Conservation (phyloP, 2,888 invertebrate species). For the Scaptomyza caliginosa region DNA sequence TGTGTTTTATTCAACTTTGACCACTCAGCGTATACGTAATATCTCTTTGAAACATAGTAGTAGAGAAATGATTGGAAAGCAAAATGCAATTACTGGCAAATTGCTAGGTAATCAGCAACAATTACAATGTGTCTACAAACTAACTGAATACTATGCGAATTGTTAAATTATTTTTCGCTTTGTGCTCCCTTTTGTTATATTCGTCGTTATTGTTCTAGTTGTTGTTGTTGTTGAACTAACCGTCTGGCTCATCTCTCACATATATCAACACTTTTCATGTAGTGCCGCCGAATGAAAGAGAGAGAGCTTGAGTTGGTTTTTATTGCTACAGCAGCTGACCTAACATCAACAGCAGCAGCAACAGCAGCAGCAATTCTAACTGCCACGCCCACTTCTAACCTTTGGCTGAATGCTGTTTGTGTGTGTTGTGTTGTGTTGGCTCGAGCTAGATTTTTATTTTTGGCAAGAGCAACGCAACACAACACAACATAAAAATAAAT, state of each 20-base stretch:
- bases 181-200: neutral
- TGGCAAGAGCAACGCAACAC: conserved; percentile 62
- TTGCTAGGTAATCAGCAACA: conserved; percentile 51
- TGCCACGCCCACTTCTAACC: conserved; percentile 30
- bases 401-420: conserved; percentile 53
- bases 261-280: conserved; percentile 71
- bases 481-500: conserved; percentile 78
- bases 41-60: conserved; percentile 2
- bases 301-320: conserved; percentile 40
- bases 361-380: neutral
- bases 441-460: conserved; percentile 38
- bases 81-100: conserved; percentile 39
- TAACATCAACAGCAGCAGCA: conserved; percentile 22
- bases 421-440: conserved; percentile 58
- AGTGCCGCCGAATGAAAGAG: conserved; percentile 37
- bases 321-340: conserved; percentile 71
- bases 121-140: conserved; percentile 45
- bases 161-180: conserved; percentile 25
- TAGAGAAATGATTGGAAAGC: conserved; percentile 12
- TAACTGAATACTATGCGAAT: conserved; percentile 15
- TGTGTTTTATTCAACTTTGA: neutral
- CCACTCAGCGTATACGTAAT: conserved; percentile 3
- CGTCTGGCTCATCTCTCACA: conserved; percentile 55
- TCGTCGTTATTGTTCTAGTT: neutral
- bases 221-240: neutral